Base-by-base conservation (phyloP, 2,797 vertebrate species). In the Alcedo atthis region DNA sequence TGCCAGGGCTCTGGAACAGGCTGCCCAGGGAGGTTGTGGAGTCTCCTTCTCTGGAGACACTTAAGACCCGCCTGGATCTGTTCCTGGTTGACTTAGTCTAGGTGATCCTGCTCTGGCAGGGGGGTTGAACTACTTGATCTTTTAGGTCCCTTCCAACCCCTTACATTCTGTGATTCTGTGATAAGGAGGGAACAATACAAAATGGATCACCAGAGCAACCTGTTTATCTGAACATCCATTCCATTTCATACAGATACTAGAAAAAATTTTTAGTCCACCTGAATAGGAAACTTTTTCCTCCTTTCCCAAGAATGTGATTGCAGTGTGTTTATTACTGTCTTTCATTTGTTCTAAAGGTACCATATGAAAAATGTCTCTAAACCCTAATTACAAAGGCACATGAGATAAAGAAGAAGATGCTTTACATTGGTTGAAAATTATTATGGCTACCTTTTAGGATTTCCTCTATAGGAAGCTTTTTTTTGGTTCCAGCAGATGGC, bases 401-500 rank as follows among this genome's bases (percentile, higher is more conserved):
- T 18, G 35, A 89, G 37, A 26, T 42, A 40, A 40, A 21, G 26
- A 71, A 84, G 26, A 30, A 59, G 14, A 8, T 80, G 33, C 26
- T 68, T 87, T 64, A 30, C n/a, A 63, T 22, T 42, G 26, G 5
- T 7, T 78, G 48, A 88, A 83, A 93, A 51, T 66, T 32, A 43
- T 15, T 86, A 37, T 37, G 35, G 62, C 28, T 79, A n/a, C 43
- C 22, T 81, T 89, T 87, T 67, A 87, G 79, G 70, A 85, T 62
- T 89, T 79, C 26, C 33, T 88, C 70, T 77, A 18, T 45, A 71
- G 69, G 81, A 89, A 71, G 46, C 49, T n/a, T 37, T 43, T 40
- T 91, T 92, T 54, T 58, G 35, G 32, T 77, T 94, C 92, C 94
- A 96, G 91, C 90, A 96, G 95, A 91, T 96, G 94, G 93, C 95